Conservation (phyloP, 2,888 invertebrate species). For the Rhaphigaster nebulosa region DNA sequence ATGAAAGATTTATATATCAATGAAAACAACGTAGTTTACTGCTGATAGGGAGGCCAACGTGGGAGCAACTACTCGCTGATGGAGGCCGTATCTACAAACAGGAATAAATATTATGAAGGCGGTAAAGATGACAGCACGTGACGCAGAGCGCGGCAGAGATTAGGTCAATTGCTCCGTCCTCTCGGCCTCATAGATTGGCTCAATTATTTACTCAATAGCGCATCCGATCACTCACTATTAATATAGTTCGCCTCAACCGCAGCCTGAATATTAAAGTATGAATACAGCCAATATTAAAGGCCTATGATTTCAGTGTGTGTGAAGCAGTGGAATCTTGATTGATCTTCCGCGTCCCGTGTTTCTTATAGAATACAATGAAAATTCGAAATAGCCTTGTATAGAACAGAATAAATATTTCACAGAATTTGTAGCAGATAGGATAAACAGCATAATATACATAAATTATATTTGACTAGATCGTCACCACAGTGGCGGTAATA, state of each 20-base stretch:
- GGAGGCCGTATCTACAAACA: neutral
- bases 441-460: no score
- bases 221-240: conserved; percentile 43
- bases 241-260: neutral
- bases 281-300: neutral
- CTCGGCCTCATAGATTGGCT: conserved; percentile 32
- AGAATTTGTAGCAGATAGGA: no score
- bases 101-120: neutral
- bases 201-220: conserved; percentile 48
- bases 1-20: neutral
- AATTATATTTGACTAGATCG: no score
- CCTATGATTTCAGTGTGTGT: neutral
- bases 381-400: neutral
- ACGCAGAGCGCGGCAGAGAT: neutral
- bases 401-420: no score
- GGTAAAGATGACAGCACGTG: conserved; percentile 16
- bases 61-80: neutral
- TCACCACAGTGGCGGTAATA: no score
- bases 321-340: no score
- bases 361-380: neutral
- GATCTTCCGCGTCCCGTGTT: neutral
- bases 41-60: neutral
- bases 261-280: no score
- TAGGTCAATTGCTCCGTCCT: conserved; percentile 50
- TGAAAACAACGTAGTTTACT: neutral